Evolutionary conservation across 2,797 vertebrate species (phyloP).

Genomic region (Natrix natrix): DNA sequence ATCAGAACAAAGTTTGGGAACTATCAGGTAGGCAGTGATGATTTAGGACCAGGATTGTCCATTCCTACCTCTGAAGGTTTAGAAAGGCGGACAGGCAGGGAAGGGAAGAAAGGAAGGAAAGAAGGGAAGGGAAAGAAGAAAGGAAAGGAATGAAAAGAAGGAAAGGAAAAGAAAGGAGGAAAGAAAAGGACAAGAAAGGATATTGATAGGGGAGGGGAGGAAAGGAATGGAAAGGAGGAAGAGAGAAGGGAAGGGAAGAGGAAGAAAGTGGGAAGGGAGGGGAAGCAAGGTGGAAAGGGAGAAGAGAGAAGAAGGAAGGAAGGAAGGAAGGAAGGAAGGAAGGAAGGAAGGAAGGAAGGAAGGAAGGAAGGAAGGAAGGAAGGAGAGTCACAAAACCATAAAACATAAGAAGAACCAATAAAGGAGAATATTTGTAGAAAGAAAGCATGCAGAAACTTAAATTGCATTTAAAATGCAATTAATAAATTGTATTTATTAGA

Average conservation of each 20-base stretch:
- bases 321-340: too few species aligned
- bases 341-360: background rate
- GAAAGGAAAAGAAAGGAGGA: too few species aligned
- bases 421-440: background rate
- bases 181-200: too few species aligned
- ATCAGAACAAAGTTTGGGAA: background rate
- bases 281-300: too few species aligned
- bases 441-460: background rate
- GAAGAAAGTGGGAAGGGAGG: fast-evolving
- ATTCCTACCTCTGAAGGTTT: background rate
- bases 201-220: too few species aligned
- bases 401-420: background rate
- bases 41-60: background rate
- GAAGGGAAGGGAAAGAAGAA: too few species aligned
- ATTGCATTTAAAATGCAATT: background rate
- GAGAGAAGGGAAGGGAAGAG: too few species aligned
- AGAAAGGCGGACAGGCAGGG: background rate
- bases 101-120: background rate
- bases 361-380: background rate
- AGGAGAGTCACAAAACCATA: background rate
- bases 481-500: background rate
- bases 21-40: background rate
- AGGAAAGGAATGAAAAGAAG: too few species aligned
- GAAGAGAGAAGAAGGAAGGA: too few species aligned
- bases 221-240: too few species aligned